phyloP scores from a whole-genome alignment of 2,113 vertebrate species.

The Tupaia chinensis region DNA sequence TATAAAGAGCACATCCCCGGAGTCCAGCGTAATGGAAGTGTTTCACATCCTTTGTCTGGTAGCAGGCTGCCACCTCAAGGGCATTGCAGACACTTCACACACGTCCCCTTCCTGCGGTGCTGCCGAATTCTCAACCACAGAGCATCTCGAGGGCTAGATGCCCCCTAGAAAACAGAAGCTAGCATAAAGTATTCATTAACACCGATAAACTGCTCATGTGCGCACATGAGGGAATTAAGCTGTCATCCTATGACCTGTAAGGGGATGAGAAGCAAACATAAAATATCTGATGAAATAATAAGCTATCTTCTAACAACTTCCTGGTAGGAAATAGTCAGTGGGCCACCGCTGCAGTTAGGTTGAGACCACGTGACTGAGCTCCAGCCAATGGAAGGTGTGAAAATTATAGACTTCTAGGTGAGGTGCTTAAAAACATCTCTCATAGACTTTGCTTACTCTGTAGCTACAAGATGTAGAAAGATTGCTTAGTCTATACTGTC shows the following conservation, averaged over 20 bases:
- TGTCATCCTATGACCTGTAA: not conserved
- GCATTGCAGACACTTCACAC: not conserved
- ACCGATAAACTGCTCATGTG: not conserved
- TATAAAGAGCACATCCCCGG: not conserved
- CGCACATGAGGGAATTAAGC: not conserved
- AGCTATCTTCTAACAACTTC: not conserved
- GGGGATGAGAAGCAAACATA: not conserved
- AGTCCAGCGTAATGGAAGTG: not conserved
- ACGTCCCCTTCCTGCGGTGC: not conserved
- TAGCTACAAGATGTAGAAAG: not conserved
- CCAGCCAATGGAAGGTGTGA: not conserved
- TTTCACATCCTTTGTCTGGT: not conserved
- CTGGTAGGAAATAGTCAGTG: not conserved
- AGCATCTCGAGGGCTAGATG: too few relatives aligned
- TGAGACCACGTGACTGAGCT: not conserved
- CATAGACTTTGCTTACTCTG: not conserved
- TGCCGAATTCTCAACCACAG: too few relatives aligned
- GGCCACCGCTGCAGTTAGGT: not conserved
- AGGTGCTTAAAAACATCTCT: not conserved
- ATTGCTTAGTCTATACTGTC: not conserved
- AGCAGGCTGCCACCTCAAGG: constrained; percentile 55
- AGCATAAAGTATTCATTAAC: not conserved
- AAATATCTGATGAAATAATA: not conserved
- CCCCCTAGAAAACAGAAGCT: not conserved
- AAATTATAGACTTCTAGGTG: not conserved